Conservation (phyloP, 2,888 invertebrate genomes). For the Emmelina monodactyla region DNA sequence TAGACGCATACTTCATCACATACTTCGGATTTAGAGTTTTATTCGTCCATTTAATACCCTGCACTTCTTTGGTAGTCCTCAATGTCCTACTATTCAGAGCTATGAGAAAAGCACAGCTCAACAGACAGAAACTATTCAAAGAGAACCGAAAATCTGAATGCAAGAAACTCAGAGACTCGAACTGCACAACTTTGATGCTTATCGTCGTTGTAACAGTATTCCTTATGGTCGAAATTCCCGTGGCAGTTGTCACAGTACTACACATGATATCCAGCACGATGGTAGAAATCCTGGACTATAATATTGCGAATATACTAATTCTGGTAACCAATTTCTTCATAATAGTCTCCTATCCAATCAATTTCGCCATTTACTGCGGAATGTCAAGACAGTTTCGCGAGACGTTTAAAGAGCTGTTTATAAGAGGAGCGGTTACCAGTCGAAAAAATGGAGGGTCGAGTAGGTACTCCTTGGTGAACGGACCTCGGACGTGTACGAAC, state of each 20-base stretch:
- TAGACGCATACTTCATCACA: conserved; percentile 80
- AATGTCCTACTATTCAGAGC: conserved; percentile 88
- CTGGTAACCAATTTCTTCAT: conserved; percentile 91
- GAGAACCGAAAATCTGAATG: conserved; percentile 81
- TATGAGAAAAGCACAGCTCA: conserved; percentile 82
- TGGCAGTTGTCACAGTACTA: conserved; percentile 82
- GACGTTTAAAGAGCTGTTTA: conserved; percentile 87
- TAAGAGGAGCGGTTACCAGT: conserved; percentile 68
- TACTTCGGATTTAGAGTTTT: conserved; percentile 88
- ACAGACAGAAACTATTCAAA: conserved; percentile 78
- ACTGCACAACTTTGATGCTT: conserved; percentile 87
- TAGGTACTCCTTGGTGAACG: conserved; percentile 82
- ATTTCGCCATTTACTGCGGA: conserved; percentile 95
- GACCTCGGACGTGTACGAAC: conserved; percentile 83
- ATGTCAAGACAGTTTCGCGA: conserved; percentile 95
- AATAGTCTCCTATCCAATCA: conserved; percentile 89
- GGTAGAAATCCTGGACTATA: conserved; percentile 77
- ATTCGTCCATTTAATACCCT: conserved; percentile 92
- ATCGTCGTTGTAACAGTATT: conserved; percentile 89
- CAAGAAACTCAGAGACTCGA: conserved; percentile 78
- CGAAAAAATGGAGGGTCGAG: conserved; percentile 75
- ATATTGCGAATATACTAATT: conserved; percentile 79
- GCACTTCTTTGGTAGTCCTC: conserved; percentile 85
- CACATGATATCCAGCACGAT: conserved; percentile 82
- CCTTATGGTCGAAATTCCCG: conserved; percentile 82